phyloP scores from a whole-genome alignment of 92 coral and sea anemone genomes.

The Epizoanthus illoricatus region DNA sequence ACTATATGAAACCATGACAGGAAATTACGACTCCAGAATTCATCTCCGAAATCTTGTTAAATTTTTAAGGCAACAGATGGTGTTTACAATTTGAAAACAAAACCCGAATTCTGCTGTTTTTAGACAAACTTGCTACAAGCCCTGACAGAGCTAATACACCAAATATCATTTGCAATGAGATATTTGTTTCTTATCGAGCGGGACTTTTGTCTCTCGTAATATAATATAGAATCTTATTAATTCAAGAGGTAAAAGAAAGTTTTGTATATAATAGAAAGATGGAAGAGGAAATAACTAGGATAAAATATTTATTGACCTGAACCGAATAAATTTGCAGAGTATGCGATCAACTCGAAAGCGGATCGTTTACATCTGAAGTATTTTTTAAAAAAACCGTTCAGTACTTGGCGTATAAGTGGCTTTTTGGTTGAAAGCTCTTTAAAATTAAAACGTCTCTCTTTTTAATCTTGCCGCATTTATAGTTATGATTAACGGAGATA shows the following conservation, averaged over 20 bases:
- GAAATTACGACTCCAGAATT: not conserved
- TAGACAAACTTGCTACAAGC: not conserved
- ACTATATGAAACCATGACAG: slow-evolving; percentile 7
- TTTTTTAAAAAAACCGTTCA: not conserved
- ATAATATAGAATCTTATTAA: not conserved
- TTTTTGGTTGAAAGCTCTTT: slow-evolving; percentile 17
- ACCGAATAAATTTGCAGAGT: too few species aligned
- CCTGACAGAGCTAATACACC: not conserved
- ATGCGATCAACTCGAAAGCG: not conserved
- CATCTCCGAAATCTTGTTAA: slow-evolving; percentile 26
- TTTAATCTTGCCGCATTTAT: slow-evolving; percentile 37
- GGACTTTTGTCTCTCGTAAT: not conserved
- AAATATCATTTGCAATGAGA: not conserved
- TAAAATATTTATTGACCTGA: too few species aligned
- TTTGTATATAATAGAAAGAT: not conserved
- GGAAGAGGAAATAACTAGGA: too few species aligned
- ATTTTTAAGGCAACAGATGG: slow-evolving; percentile 19
- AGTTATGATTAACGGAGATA: not conserved
- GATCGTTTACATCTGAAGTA: not conserved
- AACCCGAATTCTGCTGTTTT: not conserved
- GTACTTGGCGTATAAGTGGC: slow-evolving; percentile 20
- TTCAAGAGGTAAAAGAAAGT: not conserved
- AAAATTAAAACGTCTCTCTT: slow-evolving; percentile 18
- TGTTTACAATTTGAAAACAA: slow-evolving; percentile 5
- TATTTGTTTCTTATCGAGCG: not conserved